phyloP scores from a whole-genome alignment of 2,888 invertebrate species.

The Tortrix viridana region DNA sequence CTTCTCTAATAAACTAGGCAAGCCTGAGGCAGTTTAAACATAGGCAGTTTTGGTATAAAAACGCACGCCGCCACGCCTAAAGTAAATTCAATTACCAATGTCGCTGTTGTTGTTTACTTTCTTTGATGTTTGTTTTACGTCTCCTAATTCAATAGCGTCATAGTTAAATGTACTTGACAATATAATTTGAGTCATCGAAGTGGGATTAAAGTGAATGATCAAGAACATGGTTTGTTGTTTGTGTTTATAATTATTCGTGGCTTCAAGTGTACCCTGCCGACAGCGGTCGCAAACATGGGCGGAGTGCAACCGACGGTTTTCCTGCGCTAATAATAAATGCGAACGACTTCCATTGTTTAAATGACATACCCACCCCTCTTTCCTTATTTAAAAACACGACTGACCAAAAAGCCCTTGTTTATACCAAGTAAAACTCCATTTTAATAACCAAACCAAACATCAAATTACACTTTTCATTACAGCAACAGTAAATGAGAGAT shows the following conservation, averaged over 20 bases:
- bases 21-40: too few species aligned
- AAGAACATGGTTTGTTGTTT: neutral
- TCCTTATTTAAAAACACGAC: constrained; percentile 44
- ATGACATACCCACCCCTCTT: constrained; percentile 56
- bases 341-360: constrained; percentile 50
- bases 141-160: too few species aligned
- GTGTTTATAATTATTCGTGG: constrained; percentile 14
- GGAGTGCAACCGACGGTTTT: constrained; percentile 46
- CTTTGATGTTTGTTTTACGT: too few species aligned
- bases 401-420: neutral
- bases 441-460: constrained; percentile 17
- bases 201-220: neutral
- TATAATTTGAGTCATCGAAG: too few species aligned
- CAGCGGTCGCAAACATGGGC: constrained; percentile 56
- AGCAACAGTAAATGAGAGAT: constrained; percentile 41
- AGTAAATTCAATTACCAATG: too few species aligned
- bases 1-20: too few species aligned
- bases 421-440: neutral
- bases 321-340: constrained; percentile 59
- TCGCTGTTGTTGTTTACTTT: too few species aligned
- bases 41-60: too few species aligned
- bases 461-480: constrained; percentile 30
- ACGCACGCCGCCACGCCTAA: too few species aligned
- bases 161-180: too few species aligned
- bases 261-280: constrained; percentile 49